These are phyloP conservation scores for Brachionichthys hirsutus DNA, from an alignment of 2,113 vertebrate genomes.

Conservation along the genomic window DNA sequence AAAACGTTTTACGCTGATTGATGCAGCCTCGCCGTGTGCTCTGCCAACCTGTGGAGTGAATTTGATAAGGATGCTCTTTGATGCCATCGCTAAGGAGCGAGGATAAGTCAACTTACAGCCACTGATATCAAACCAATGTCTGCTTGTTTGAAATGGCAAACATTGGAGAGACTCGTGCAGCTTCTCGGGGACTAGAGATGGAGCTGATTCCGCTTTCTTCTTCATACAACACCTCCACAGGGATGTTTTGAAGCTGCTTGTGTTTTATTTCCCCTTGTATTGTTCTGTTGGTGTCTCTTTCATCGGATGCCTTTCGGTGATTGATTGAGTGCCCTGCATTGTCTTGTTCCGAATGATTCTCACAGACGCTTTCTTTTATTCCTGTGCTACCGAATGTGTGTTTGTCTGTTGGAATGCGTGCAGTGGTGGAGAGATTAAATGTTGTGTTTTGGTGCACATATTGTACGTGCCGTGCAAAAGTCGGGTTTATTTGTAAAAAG, in stretches of 20 bases:
- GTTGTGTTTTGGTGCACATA: neutral
- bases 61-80: constrained; percentile 60
- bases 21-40: constrained; percentile 12
- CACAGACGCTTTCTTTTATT: constrained; percentile 27
- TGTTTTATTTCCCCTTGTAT: constrained; percentile 47
- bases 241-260: constrained; percentile 47
- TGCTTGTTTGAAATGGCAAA: constrained; percentile 49
- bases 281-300: constrained; percentile 49
- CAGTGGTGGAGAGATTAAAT: neutral
- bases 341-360: constrained; percentile 31
- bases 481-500: constrained; percentile 19
- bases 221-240: constrained; percentile 35
- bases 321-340: constrained; percentile 34
- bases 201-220: constrained; percentile 36
- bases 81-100: constrained; percentile 40
- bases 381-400: neutral
- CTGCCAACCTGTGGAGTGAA: constrained; percentile 41
- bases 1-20: constrained; percentile 16
- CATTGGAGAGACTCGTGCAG: constrained; percentile 45
- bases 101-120: constrained; percentile 36
- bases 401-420: neutral
- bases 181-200: constrained; percentile 35
- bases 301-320: constrained; percentile 32
- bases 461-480: constrained; percentile 6
- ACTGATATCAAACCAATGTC: constrained; percentile 47